Conservation (phyloP, 2,888 invertebrate genomes). For the Hypselothyrea guttata region DNA sequence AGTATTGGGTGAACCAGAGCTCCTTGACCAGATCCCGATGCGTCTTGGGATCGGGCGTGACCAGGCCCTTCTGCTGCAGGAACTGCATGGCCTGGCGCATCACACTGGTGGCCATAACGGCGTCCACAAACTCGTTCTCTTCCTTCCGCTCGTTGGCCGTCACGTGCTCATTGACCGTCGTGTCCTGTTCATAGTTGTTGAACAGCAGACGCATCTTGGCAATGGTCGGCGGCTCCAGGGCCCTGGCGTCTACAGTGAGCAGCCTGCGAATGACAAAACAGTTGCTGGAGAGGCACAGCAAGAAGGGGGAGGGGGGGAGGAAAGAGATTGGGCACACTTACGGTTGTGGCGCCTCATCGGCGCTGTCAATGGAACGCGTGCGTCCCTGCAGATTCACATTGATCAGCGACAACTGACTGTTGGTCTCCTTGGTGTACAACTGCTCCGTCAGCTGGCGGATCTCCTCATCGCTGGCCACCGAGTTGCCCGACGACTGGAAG, state of each 20-base stretch:
- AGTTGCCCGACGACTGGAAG: conserved; percentile 80
- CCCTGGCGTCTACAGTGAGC: conserved; percentile 85
- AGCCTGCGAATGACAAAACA: conserved; percentile 83
- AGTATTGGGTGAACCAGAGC: conserved; percentile 92
- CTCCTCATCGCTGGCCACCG: conserved; percentile 85
- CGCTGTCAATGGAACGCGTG: conserved; percentile 87
- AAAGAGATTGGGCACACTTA: conserved; percentile 83
- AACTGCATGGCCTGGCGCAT: conserved; percentile 86
- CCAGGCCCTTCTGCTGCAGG: conserved; percentile 85
- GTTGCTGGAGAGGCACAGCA: neutral
- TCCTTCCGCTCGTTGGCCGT: conserved; percentile 89
- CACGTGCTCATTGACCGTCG: conserved; percentile 88
- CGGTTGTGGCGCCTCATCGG: conserved; percentile 90
- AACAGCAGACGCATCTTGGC: conserved; percentile 88
- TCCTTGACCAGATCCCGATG: conserved; percentile 89
- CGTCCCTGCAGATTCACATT: conserved; percentile 89
- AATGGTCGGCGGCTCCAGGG: conserved; percentile 85
- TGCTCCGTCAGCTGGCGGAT: conserved; percentile 88
- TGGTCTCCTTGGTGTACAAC: conserved; percentile 87
- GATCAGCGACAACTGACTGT: conserved; percentile 88
- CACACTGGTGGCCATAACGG: conserved; percentile 89
- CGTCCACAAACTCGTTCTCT: conserved; percentile 90
- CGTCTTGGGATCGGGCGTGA: conserved; percentile 86
- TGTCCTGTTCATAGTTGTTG: conserved; percentile 93
- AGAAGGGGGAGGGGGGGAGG: neutral